Evolutionary conservation across 2,888 invertebrate species (phyloP), one percentile per base, ranked within the genome.

Genomic region (Neria commutata): DNA sequence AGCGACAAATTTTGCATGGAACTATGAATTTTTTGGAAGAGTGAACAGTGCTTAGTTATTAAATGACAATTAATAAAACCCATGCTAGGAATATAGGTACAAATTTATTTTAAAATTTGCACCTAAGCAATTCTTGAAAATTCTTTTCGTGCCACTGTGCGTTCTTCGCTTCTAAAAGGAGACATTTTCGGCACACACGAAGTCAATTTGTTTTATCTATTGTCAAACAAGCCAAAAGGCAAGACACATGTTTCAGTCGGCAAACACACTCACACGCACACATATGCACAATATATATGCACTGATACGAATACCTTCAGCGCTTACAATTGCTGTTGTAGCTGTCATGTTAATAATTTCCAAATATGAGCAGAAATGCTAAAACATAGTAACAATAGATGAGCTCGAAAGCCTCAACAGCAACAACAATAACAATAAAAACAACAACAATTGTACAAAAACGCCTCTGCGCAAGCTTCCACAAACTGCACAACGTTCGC

Each of bases 151-250:
- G n/a, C n/a, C n/a, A n/a, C n/a, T n/a, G n/a, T n/a, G n/a, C n/a
- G n/a, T n/a, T n/a, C n/a, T n/a, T n/a, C n/a, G n/a, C n/a, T n/a
- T n/a, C n/a, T n/a, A 67, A 72, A 75, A 72, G 69, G 71, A 71
- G 71, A 73, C 71, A 73, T 74, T 74, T 76, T 74, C 70, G 73
- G 73, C 73, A 75, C 74, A 76, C 75, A 76, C 74, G 75, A 74
- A 76, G 77, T 74, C 77, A 76, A 77, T 76, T 76, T 76, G 78
- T 77, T 75, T 76, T 75, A 75, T 76, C 74, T 75, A 73, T 76
- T 76, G 77, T 77, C 71, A 70, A 73, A 74, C 75, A 59, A 63
- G 60, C 51, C 56, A 63, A 19, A 29, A 45, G 54, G 47, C 51
- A 73, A 74, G 74, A 73, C 70, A 71, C 74, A 74, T 72, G 72